Conservation (phyloP, 2,797 vertebrate species). For the Hemitrygon akajei region DNA sequence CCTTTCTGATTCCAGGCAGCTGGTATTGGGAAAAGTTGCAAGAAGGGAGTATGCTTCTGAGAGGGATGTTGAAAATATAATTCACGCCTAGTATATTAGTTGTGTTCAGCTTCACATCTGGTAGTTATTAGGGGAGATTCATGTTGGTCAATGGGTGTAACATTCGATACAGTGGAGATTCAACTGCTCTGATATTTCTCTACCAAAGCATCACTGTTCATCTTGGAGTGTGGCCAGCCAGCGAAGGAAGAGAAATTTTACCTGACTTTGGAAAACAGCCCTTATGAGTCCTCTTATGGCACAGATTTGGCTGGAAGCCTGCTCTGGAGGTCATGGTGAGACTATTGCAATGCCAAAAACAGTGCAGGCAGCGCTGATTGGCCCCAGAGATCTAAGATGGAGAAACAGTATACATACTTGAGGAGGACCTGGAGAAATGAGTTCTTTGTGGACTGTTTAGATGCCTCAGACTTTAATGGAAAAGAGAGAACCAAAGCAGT, state of each 20-base stretch:
- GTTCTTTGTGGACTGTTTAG: background rate
- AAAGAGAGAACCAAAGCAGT: background rate
- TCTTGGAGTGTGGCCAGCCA: slow-evolving; percentile 4
- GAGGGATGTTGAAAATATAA: background rate
- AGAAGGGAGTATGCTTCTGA: slow-evolving; percentile 40
- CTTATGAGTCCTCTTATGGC: background rate
- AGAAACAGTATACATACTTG: background rate
- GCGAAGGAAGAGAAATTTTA: background rate
- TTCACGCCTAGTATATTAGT: slow-evolving; percentile 42
- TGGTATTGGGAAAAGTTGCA: slow-evolving; percentile 37
- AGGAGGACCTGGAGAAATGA: background rate
- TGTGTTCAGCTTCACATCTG: slow-evolving; percentile 44
- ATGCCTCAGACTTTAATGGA: background rate
- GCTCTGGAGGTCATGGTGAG: background rate
- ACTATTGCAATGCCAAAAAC: background rate
- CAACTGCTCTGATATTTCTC: slow-evolving; percentile 28
- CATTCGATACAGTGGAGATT: background rate
- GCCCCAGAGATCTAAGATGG: too few relatives aligned
- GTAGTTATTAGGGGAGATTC: slow-evolving; percentile 44
- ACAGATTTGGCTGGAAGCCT: background rate
- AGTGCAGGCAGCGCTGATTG: too few relatives aligned
- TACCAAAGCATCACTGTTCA: background rate
- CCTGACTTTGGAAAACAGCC: background rate
- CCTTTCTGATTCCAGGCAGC: background rate
- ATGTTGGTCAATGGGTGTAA: background rate